Base-by-base conservation (phyloP, 2,113 vertebrate species). In the Ardeotis arabs region DNA sequence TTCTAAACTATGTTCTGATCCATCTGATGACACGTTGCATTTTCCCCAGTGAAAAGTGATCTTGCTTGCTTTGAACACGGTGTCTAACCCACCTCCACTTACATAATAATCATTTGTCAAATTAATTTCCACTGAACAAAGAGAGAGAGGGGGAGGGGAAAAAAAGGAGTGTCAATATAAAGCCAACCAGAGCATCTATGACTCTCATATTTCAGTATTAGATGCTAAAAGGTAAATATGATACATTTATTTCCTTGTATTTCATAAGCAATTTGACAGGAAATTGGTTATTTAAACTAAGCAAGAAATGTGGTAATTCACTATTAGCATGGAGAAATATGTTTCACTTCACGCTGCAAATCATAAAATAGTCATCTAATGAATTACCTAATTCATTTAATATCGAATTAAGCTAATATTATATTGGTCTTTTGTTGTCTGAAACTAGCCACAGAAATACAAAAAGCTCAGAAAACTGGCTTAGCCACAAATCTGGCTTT, bases 31-130 rank as follows among this genome's bases (percentile, higher is more conserved):
- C 4, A 97, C 96, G 12, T 99, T 99, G 96, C 99, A 99, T 98
- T 98, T 99, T 84, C 99, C 99, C 99, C 99, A 99, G 97, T 99
- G 99, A 98, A 99, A 99, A 67, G 97, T 98, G 95, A 99, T 98
- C 73, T 98, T 99, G 89, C 98, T 99, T 84, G 98, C 99, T 97
- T 98, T 99, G 97, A 99, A 99, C 88, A 97, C 91, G 24, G 98
- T 98, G 93, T 98, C 98, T 78, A 99, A 98, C 37, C 99, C 98
- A 72, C 99, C 99, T 94, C 99, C 99, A 64, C 98, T 99, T 90
- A 99, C 86, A 83, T 95, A 98, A 92, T 99, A 99, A 87, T 99
- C 99, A 96, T 99, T 99, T 63, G 98, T 98, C 93, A 99, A 97
- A 89, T 99, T 98, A 86, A 99, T 98, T 87, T 99, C 98, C 98